Evolutionary conservation across 92 coral and sea anemone species (phyloP).

Genomic region (Zoanthus gigantus): DNA sequence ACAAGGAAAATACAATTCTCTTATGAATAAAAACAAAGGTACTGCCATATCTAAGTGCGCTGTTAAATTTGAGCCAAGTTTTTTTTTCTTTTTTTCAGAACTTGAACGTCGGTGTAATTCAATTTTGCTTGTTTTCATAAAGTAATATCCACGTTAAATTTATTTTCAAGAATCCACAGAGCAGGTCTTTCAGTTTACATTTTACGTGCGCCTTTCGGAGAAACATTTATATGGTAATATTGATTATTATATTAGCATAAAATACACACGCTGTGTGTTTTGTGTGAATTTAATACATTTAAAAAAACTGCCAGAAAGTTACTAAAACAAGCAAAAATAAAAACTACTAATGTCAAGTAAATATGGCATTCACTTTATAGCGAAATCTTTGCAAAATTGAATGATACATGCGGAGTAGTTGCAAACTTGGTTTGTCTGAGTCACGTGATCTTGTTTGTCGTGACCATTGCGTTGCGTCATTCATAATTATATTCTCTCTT

Average conservation of each 20-base stretch:
- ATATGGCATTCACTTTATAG: too few relatives aligned
- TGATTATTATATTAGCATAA: background rate
- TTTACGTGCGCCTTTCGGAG: background rate
- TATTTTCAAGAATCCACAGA: background rate
- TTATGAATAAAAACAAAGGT: constrained; percentile 5
- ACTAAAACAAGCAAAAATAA: too few relatives aligned
- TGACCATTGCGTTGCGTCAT: too few relatives aligned
- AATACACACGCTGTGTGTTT: background rate
- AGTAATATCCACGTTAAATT: background rate
- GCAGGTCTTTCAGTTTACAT: background rate
- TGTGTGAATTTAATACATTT: too few relatives aligned
- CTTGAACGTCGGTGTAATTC: background rate
- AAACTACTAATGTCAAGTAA: too few relatives aligned
- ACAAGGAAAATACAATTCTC: background rate
- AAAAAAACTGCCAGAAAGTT: too few relatives aligned
- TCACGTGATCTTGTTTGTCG: too few relatives aligned
- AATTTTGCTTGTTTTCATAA: background rate
- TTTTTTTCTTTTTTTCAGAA: background rate
- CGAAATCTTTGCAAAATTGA: too few relatives aligned
- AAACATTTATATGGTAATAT: background rate
- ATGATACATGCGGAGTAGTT: too few relatives aligned
- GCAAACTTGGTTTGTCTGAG: too few relatives aligned
- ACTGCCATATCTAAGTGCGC: background rate
- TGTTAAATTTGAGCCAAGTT: background rate
- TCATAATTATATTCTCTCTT: too few relatives aligned